Base-by-base conservation (phyloP, 2,888 invertebrate species). In the Drosophila mettleri region DNA sequence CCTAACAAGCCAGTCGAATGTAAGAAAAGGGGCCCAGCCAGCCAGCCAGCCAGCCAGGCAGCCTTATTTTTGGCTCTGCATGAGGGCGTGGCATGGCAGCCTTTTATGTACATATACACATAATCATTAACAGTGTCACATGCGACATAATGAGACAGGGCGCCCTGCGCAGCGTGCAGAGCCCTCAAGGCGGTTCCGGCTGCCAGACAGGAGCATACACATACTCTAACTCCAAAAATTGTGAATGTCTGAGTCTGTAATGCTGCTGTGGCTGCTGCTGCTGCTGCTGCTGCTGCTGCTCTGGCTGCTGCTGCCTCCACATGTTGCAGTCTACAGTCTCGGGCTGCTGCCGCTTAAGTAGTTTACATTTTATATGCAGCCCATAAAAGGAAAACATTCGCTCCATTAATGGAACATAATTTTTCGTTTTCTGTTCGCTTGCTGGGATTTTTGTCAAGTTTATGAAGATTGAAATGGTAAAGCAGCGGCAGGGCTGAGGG, bases 51-150 rank as follows among this genome's bases (percentile, higher is more conserved):
- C 29, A 29, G 16, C 2, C 41, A 53, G 39, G 31, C 55, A 43
- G 45, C 54, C 55, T 33, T 49, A 51, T 58, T 58, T 43, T 52
- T 41, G 61, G 52, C 31, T 55, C 24, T 36, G 14, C 14, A n/a
- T 8, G 52, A 20, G 66, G 59, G 75, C 61, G 66, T 66, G 67
- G 65, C 69, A 70, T 38, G 65, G 68, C 75, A 78, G 76, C 68
- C 77, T 72, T 78, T 74, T 74, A 79, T 74, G 12, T 5, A 33
- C n/a, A 20, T 1, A 36, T 33, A 79, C 86, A 81, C 77, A 90
- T 90, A 91, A 91, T 90, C 88, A 90, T 90, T 90, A 90, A 91
- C 89, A 89, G 89, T 90, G 90, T 90, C 91, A 90, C 88, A 89
- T 90, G 88, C 90, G 81, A 89, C 90, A 90, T 90, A 90, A 90